Evolutionary conservation across 2,888 invertebrate species (phyloP), one percentile per base, ranked within the genome.

Genomic region (Panopea generosa): DNA sequence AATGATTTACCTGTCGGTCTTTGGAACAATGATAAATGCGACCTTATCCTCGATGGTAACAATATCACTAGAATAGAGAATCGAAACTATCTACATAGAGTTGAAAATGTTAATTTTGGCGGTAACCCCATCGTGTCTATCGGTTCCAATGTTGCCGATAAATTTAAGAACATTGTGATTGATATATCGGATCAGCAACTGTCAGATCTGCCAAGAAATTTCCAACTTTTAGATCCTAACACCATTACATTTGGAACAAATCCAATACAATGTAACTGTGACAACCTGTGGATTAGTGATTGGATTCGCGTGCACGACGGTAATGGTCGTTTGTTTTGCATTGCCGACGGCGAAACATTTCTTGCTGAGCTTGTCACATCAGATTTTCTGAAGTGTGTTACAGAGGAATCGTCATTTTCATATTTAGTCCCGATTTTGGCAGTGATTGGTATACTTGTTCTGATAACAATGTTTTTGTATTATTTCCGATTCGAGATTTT

Each of bases 1-100:
- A 38, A 27, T 11, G 29, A 33, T 18, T 24, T 69, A 18, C 75
- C 75, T 14, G 43, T 60, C 1, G 75, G 75, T 18, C 33, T 40
- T 22, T 76, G 70, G 52, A 56, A 66, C 24, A 70, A 43, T n/a
- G 45, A 40, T 2, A 66, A 70, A 4, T 29, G 66, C 1, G 38
- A 61, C 0, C 24, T 73, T 26, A 57, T 65, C 40, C 22, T 70
- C 2, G 53, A 65, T 40, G 14, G 55, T 26, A 76, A 76, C 33
- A 18, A 40, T 4, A 67, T 76, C 16, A 29, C 49, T n/a, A 14
- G 27, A 2, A 38, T 76, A 14, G 47, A 60, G 14, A 24, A 76
- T 26, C 59, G 33, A 33, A 26, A 56, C 7, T 70, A 76, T 45
- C 7, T 70, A 6, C 11, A 43, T 9, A 53, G 75, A 66, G 38